Percentiles rank a stretch among this genome's conserved stretches.
Evolutionary conservation across 1,140 invertebrate genomes (phyloP).

Genomic region (Archivesica marissinica): DNA sequence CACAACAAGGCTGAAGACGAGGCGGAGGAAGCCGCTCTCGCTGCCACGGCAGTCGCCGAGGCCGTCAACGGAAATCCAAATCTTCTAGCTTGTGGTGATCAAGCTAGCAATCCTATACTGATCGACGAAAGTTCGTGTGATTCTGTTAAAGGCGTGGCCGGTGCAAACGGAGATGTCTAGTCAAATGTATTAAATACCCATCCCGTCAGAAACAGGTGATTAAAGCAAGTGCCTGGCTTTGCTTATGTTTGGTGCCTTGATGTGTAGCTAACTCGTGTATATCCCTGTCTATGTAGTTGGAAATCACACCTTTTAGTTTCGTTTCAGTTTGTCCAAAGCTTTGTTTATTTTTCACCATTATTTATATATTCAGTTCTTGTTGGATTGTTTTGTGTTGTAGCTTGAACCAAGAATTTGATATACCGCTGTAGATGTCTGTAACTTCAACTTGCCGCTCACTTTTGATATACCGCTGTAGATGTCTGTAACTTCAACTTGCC

Average conservation of each 20-base stretch:
- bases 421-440: too few species aligned
- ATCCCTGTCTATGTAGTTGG: not conserved
- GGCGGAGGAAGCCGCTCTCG: constrained; percentile 38
- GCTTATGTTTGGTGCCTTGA: not conserved
- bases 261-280: not conserved
- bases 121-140: constrained; percentile 63
- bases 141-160: constrained; percentile 20
- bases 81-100: constrained; percentile 31
- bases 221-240: constrained; percentile 30
- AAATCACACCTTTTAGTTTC: not conserved
- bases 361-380: too few species aligned
- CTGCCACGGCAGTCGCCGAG: constrained; percentile 24
- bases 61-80: constrained; percentile 13
- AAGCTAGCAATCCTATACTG: constrained; percentile 50
- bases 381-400: too few species aligned
- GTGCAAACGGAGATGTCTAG: constrained; percentile 33
- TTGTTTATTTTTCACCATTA: not conserved
- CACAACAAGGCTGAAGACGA: constrained; percentile 60
- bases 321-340: not conserved
- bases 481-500: too few species aligned
- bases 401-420: too few species aligned
- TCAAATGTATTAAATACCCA: not conserved
- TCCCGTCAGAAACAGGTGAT: constrained; percentile 25
- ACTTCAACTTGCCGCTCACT: too few species aligned
- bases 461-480: too few species aligned